Evolutionary conservation across 1,140 invertebrate genomes (phyloP), one percentile per base, ranked within the genome.

Genomic region (Drosophila equinoxialis): DNA sequence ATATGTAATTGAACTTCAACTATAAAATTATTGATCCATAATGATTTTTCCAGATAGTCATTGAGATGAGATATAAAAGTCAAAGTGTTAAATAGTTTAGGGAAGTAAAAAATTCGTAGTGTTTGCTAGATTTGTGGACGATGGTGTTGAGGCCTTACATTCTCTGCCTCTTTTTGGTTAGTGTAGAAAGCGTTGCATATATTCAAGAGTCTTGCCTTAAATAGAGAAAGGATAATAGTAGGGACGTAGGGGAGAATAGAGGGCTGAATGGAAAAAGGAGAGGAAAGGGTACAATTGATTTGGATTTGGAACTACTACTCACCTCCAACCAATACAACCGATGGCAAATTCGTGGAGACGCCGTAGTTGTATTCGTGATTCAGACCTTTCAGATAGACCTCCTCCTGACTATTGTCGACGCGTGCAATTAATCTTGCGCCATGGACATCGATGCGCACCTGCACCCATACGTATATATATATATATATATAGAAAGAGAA

Each of bases 301-400:
- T 79, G 73, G 74, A 84, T 85, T 90, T 54, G 41, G 69, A 65
- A 77, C 45, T 51, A 51, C 90, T 93, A 51, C 90, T 93, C 92
- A 97, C 97, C 97, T 94, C 97, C 97, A 91, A 98, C 96, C 65
- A 97, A 94, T 72, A 98, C 96, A 26, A 97, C 96, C 2, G 97
- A 97, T 39, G 96, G 95, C 39, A 97, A 93, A 91, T 97, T 96
- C 74, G 95, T 95, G 33, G 95, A 95, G 11, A 97, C 96, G 26
- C 96, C 96, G 90, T 98, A 98, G 92, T 96, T 96, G 42, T 95
- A 95, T 83, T 96, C 95, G 81, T 95, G 95, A 92, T 96, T 95
- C 51, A 97, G 92, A 69, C 96, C 96, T 93, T 96, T 95, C 65
- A 97, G 93, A 90, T 95, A 95, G 0, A 96, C 96, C 93, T 96